These are phyloP conservation scores for Ispidina lecontei DNA, from an alignment of 2,797 vertebrate genomes.

Conservation along the genomic window DNA sequence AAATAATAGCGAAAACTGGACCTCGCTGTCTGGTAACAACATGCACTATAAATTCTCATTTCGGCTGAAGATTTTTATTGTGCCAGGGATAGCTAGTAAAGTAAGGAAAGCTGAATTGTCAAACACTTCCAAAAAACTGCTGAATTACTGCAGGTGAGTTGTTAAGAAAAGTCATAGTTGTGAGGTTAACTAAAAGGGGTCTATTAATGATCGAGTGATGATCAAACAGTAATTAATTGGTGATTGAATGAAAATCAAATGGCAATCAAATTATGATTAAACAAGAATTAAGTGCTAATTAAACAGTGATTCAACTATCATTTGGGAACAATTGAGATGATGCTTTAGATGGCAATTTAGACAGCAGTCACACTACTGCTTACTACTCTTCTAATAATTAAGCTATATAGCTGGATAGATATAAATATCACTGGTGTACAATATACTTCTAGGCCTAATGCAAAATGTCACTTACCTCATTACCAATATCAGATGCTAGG, in stretches of 20 bases:
- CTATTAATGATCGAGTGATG: background rate
- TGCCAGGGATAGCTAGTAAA: background rate
- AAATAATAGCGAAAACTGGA: background rate
- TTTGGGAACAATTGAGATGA: background rate
- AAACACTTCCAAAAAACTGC: background rate
- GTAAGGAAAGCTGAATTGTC: background rate
- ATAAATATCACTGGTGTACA: background rate
- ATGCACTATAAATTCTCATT: background rate
- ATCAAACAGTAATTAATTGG: background rate
- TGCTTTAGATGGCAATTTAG: background rate
- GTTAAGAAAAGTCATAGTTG: background rate
- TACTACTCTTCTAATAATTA: background rate
- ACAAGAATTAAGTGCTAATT: background rate
- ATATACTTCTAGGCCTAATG: background rate
- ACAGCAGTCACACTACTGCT: background rate
- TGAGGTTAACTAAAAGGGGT: background rate
- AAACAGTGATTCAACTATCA: background rate
- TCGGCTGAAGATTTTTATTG: background rate
- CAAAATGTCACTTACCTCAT: background rate
- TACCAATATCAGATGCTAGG: background rate
- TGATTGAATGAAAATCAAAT: background rate
- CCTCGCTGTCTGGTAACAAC: background rate
- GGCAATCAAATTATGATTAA: background rate
- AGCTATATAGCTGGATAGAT: background rate
- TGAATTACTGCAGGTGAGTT: background rate